Percentiles rank a stretch among this genome's conserved stretches.
Evolutionary conservation across 1,140 invertebrate genomes (phyloP).

Genomic region (Drosophila micromelanica): DNA sequence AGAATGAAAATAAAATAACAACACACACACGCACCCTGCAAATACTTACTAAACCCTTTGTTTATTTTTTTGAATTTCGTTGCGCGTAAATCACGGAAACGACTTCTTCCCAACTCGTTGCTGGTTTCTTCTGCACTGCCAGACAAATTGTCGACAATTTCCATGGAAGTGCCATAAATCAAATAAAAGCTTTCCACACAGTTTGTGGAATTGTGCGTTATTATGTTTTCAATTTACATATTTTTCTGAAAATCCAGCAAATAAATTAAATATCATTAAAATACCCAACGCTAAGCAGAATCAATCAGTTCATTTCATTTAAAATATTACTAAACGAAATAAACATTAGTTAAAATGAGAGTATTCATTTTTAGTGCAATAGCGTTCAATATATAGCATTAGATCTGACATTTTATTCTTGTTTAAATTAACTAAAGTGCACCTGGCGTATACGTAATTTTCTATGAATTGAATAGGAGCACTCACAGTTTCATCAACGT

Average conservation of each 20-base stretch:
- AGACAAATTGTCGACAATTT: conserved; percentile 84
- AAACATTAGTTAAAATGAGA: too few species aligned
- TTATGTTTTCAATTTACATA: conserved; percentile 52
- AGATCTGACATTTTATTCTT: background rate
- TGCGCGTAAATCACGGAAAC: conserved; percentile 81
- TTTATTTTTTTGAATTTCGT: conserved; percentile 78
- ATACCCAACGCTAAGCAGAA: background rate
- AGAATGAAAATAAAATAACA: background rate
- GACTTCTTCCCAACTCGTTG: conserved; percentile 62
- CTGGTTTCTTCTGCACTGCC: conserved; percentile 51
- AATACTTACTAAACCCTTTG: conserved; percentile 74
- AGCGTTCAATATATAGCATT: background rate
- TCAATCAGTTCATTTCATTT: too few species aligned
- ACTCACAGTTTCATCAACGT: conserved; percentile 26
- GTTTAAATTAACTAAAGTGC: background rate
- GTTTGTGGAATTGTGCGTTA: conserved; percentile 65
- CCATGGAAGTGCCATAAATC: conserved; percentile 81
- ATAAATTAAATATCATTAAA: conserved; percentile 13
- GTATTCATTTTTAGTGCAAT: background rate
- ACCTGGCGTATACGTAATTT: conserved; percentile 42
- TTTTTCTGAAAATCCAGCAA: conserved; percentile 33
- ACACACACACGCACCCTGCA: conserved; percentile 41
- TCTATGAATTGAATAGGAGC: conserved; percentile 58
- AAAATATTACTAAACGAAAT: too few species aligned
- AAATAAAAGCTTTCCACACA: conserved; percentile 62